Evolutionary conservation across 2,113 vertebrate genomes (phyloP), one percentile per base, ranked within the genome.

Genomic region (Scomber japonicus): DNA sequence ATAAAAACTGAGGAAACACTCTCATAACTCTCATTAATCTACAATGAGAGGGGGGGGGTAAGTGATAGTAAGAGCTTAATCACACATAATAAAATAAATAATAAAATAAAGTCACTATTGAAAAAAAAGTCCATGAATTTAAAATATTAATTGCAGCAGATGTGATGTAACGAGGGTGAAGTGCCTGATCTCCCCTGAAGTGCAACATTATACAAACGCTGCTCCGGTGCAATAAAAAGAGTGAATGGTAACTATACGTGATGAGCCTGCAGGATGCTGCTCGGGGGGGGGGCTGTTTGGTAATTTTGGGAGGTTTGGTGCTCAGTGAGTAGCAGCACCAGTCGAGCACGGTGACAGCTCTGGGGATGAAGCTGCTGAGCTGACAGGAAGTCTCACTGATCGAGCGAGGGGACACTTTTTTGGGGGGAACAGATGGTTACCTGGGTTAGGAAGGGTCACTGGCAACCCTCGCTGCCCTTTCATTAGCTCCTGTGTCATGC

Each of bases 401-500:
- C 19, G 24, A 21, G 75, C 4, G 3, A n/a, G 27, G 21, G 75
- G 69, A 21, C 30, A 30, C 14, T 13, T 59, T 67, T 53, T 12
- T 27, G 24, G 24, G 24, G 24, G 48, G 27, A 86, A 74, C 88
- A 90, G 88, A 88, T 86, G 86, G 83, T 71, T 54, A 64, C 64
- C 71, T 80, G 64, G 21, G 60, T 24, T 27, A 55, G 54, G 50
- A 49, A 46, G 81, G 40, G 55, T 44, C 14, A 4, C 24, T 10
- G 80, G 50, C 59, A 45, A 54, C 60, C 69, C 63, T 35, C 4
- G 54, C 68, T 62, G 75, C 64, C 65, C 75, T 67, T 77, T 86
- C 84, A 82, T 86, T 81, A 69, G 67, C 71, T 75, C 57, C 65
- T 1, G 51, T 88, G 80, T 80, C 77, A 71, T 48, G 70, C 15